Evolutionary conservation across 2,113 vertebrate species (phyloP).

Genomic region (Rhipidura dahli): DNA sequence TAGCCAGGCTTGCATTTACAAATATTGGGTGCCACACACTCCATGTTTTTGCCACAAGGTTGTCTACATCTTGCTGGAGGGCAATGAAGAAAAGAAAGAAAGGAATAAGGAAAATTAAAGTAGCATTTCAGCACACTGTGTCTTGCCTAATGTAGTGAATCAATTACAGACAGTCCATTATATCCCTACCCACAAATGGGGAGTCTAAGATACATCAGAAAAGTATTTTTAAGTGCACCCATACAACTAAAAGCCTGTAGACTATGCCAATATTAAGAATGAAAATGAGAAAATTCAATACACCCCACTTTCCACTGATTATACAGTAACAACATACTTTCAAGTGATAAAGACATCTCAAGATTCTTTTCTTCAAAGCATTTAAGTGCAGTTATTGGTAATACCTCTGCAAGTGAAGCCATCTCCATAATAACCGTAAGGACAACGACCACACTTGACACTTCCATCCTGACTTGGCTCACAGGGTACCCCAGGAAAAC

Average conservation of each 20-base stretch:
- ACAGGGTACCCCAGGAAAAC: conserved; percentile 82
- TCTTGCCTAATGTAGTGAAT: neutral
- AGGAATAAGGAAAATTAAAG: neutral
- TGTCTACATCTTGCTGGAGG: conserved; percentile 83
- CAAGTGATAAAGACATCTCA: neutral
- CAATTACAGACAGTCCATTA: neutral
- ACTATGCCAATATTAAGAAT: neutral
- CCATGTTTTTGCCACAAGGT: conserved; percentile 83
- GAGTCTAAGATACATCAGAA: neutral
- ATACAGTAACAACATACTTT: neutral
- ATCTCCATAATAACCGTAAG: conserved; percentile 81
- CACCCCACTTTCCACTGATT: neutral
- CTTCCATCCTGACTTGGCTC: conserved; percentile 64
- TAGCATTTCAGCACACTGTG: neutral
- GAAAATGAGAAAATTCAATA: neutral
- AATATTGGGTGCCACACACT: conserved; percentile 82
- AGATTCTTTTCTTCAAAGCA: neutral
- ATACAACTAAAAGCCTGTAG: neutral
- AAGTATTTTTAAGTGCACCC: neutral
- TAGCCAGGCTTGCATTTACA: conserved; percentile 88
- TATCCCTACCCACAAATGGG: neutral
- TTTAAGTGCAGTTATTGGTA: neutral
- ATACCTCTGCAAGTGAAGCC: conserved; percentile 84
- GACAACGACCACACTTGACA: conserved; percentile 80
- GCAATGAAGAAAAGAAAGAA: neutral